A percentile compares a stretch with the other conserved stretches of the same genome.
Conservation (phyloP, 1,140 invertebrate species). For the Drosophila bocki region DNA sequence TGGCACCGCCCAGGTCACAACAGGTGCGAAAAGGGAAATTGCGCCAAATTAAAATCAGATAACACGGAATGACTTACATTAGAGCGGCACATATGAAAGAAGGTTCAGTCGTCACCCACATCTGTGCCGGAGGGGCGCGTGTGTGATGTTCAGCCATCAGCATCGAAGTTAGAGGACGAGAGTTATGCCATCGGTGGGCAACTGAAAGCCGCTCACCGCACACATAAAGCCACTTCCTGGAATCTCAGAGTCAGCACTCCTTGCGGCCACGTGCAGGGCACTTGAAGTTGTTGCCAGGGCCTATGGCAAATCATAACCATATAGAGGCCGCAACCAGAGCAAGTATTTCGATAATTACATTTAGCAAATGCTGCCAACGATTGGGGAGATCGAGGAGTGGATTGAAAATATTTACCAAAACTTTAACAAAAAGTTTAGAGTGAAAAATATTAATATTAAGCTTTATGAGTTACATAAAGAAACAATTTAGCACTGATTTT, state of each 20-base stretch:
- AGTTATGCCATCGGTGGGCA: constrained; percentile 9
- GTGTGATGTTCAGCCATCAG: constrained; percentile 27
- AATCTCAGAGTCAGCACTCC: constrained; percentile 49
- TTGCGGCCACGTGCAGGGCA: constrained; percentile 60
- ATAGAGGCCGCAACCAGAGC: constrained; percentile 36
- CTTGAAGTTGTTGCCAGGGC: constrained; percentile 33
- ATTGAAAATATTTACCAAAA: not conserved
- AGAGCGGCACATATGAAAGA: constrained; percentile 15
- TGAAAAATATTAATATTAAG: too few relatives aligned
- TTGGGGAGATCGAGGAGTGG: constrained; percentile 14
- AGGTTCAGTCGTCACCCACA: constrained; percentile 36
- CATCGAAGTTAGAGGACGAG: constrained; percentile 6
- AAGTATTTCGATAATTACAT: constrained; percentile 81
- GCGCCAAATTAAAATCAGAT: constrained; percentile 82
- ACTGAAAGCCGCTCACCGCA: constrained; percentile 8
- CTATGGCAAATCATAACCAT: constrained; percentile 21
- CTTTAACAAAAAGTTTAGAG: not conserved
- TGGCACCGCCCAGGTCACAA: constrained; percentile 51
- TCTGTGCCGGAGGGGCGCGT: constrained; percentile 36
- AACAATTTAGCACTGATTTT: too few relatives aligned
- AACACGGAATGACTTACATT: constrained; percentile 73
- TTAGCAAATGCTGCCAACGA: constrained; percentile 54
- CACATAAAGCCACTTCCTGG: constrained; percentile 8
- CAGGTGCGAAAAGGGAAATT: constrained; percentile 78
- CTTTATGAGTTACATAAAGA: too few relatives aligned